Evolutionary conservation across 2,797 vertebrate species (phyloP), one percentile per base, ranked within the genome.

Genomic region (Premnoplex brunnescens): DNA sequence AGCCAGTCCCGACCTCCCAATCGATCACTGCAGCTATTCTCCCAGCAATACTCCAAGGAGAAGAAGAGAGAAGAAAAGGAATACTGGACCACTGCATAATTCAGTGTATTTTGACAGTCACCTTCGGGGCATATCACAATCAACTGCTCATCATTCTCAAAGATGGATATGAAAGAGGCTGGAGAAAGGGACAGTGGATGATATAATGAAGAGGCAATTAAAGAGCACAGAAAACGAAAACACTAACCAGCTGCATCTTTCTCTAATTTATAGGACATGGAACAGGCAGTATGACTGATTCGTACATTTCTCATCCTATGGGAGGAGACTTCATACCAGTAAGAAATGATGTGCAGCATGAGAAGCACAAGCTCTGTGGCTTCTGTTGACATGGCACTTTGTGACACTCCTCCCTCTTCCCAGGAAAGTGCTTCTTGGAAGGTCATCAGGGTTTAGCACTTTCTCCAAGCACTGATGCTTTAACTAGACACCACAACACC

Each of bases 181-280:
- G 85, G 67, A 93, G 91, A 94, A 92, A 81, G 89, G 76, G 87
- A 94, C 12, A 18, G 62, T 43, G 79, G 76, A 90, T 68, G 82
- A 93, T 71, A 93, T 77, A 96, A 96, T 67, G 77, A 85, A 91
- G 71, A 79, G n/a, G 86, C 90, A 87, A 91, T 95, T 96, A 95
- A 93, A 76, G 69, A 91, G 82, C 85, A 64, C 15, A 49, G 74
- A 64, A 95, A 93, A 78, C 2, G 7, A 87, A 85, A 90, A 91
- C 72, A 85, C 80, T 91, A 97, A 95, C 52, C 69, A 91, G 80
- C 85, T 76, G 93, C 91, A 92, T 94, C 94, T 34, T 86, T 59
- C 80, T 79, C 74, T 95, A 92, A 96, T 96, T 96, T 94, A 91
- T 20, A 67, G 85, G 79, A 76, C 44, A 60, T 0, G 0, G 71